Evolutionary conservation across 2,888 invertebrate genomes (phyloP), one percentile per base, ranked within the genome.

Genomic region (Volucella zonaria): DNA sequence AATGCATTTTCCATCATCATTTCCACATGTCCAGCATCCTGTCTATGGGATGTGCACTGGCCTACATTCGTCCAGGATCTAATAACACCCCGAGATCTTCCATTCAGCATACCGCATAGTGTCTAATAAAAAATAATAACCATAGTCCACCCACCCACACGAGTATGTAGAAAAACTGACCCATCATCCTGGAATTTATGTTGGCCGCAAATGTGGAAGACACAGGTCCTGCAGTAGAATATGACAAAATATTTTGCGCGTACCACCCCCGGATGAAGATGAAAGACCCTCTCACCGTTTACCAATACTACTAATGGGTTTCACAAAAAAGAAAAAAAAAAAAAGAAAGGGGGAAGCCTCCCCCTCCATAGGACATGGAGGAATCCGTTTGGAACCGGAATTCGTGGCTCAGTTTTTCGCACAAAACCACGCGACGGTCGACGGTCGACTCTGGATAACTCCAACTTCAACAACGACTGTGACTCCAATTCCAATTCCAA

Each of bases 1-100:
- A 80, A 83, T 76, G 83, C 61, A 83, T 80, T 80, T 71, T 59
- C 56, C 62, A 71, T 66, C 67, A 74, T 75, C 66, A 67, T 77
- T 66, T 43, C 23, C 68, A 75, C 75, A 73, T 76, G 66, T 31
- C 58, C 49, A 40, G 75, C 10, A 15, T 62, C 54, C 56, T 18
- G 45, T 54, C 31, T 31, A 15, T 42, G 47, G n/a, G 18, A 4
- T 64, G 56, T n/a, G 23, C 47, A 12, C 56, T 67, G 74, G 15
- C 66, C 75, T 67, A 67, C 56, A 68, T 76, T 68, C 52, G 40
- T 68, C 61, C 40, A 76, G 40, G 68, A 61, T 76, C 76, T 18
- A 67, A 76, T 67, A 76, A 51, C 73, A 54, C 62, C 15, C 54
- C 12, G 8, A 74, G 54, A 54, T 52, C n/a, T n/a, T 51, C n/a